Conservation (phyloP, 2,888 invertebrate species). For the Dermolepida albohirtum region DNA sequence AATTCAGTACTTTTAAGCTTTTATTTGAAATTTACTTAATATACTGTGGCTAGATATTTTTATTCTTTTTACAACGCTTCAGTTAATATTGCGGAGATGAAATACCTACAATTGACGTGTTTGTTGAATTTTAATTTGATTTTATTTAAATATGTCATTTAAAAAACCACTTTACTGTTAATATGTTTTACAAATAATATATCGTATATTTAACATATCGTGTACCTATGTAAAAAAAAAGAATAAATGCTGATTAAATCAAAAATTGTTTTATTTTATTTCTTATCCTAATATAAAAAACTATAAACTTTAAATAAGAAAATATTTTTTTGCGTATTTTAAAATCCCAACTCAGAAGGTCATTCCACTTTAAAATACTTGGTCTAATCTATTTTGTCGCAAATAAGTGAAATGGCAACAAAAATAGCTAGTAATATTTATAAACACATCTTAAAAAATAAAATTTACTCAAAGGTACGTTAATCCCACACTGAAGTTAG, state of each 20-base stretch:
- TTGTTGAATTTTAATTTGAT: constrained; percentile 5
- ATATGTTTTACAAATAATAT: constrained; percentile 40
- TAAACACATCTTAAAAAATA: constrained; percentile 31
- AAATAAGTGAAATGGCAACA: constrained; percentile 33
- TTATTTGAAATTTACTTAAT: no score
- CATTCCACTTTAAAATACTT: no score
- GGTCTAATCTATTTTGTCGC: no score
- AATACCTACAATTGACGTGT: neutral
- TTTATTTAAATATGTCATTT: constrained; percentile 8
- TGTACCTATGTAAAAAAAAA: constrained; percentile 48
- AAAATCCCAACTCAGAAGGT: no score
- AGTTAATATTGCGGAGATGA: no score
- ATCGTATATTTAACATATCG: constrained; percentile 53
- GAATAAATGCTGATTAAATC: constrained; percentile 18
- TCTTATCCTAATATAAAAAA: no score
- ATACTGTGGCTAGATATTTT: no score
- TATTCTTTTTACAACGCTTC: no score
- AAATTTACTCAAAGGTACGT: constrained; percentile 31
- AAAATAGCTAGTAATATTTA: constrained; percentile 26
- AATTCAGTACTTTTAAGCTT: no score
- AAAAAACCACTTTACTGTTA: constrained; percentile 20
- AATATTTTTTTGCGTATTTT: no score
- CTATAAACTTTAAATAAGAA: no score
- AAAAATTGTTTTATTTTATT: no score
- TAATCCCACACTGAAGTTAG: neutral